Conservation (phyloP, 2,797 vertebrate genomes). For the Danio jaintianensis region DNA sequence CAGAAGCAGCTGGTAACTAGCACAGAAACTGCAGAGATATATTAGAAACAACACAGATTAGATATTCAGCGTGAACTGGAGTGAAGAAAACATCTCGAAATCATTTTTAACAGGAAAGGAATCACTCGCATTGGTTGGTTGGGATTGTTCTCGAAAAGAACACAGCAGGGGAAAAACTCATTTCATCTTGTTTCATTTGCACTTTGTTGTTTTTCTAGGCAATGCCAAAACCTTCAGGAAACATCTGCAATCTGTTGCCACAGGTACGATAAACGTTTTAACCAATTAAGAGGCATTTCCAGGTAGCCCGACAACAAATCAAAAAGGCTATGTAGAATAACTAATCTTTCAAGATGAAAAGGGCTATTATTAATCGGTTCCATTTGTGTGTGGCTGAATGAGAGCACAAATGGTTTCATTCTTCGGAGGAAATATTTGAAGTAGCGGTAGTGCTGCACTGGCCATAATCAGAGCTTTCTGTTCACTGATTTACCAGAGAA, state of each 20-base stretch:
- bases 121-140: background rate
- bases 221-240: conserved; percentile 46
- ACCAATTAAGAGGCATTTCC: conserved; percentile 80
- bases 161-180: background rate
- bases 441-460: conserved; percentile 61
- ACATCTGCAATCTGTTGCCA: conserved; percentile 74
- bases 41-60: background rate
- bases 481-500: conserved; percentile 74
- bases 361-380: conserved; percentile 78
- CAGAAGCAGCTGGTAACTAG: background rate
- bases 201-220: conserved; percentile 24
- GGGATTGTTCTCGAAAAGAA: background rate
- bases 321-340: conserved; percentile 75
- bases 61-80: background rate
- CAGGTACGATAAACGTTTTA: conserved; percentile 73
- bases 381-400: conserved; percentile 75
- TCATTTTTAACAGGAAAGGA: background rate
- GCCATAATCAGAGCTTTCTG: conserved; percentile 75
- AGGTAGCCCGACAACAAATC: conserved; percentile 76
- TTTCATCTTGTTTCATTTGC: background rate
- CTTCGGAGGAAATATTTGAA: conserved; percentile 75
- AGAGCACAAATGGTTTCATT: conserved; percentile 72
- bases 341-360: conserved; percentile 72
- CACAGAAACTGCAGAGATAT: background rate
- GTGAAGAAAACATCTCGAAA: background rate